Evolutionary conservation across 2,113 vertebrate genomes (phyloP).

Genomic region (Cyprinus carpio): DNA sequence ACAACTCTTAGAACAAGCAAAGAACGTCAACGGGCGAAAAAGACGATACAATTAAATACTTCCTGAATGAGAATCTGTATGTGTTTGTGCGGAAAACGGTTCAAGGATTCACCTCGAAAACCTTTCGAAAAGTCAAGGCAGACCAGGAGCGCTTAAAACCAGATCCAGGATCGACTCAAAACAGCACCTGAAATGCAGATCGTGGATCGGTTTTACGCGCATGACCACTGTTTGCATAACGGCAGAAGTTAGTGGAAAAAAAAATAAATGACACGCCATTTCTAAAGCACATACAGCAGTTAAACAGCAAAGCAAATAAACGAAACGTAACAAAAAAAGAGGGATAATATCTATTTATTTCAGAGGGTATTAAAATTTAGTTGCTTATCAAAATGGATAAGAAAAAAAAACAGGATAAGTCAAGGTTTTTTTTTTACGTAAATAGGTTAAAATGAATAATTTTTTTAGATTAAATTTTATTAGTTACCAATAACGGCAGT

Average conservation of each 20-base stretch:
- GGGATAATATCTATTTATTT: background rate
- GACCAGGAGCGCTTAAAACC: slow-evolving; percentile 17
- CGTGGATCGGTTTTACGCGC: background rate
- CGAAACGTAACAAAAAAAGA: background rate
- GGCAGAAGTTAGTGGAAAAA: slow-evolving; percentile 22
- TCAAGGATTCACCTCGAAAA: background rate
- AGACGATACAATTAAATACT: slow-evolving; percentile 49
- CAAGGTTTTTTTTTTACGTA: background rate
- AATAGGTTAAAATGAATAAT: slow-evolving; percentile 8
- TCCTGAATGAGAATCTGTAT: slow-evolving; percentile 38
- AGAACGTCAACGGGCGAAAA: slow-evolving; percentile 22
- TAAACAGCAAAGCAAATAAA: slow-evolving; percentile 49
- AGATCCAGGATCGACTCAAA: background rate
- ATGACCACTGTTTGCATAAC: slow-evolving; percentile 53
- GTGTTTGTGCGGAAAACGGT: slow-evolving; percentile 26
- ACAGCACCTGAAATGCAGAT: background rate
- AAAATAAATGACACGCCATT: slow-evolving; percentile 47
- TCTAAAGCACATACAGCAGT: slow-evolving; percentile 57
- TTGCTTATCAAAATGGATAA: background rate
- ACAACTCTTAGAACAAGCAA: slow-evolving; percentile 36
- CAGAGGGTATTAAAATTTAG: background rate
- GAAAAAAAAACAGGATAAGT: slow-evolving; percentile 36
- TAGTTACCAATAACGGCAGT: slow-evolving; percentile 25
- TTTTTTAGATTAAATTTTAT: slow-evolving; percentile 26
- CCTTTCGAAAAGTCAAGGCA: slow-evolving; percentile 13